Evolutionary conservation across 1,140 invertebrate genomes (phyloP), one percentile per base, ranked within the genome.

Genomic region (Ditylenchus dipsaci): DNA sequence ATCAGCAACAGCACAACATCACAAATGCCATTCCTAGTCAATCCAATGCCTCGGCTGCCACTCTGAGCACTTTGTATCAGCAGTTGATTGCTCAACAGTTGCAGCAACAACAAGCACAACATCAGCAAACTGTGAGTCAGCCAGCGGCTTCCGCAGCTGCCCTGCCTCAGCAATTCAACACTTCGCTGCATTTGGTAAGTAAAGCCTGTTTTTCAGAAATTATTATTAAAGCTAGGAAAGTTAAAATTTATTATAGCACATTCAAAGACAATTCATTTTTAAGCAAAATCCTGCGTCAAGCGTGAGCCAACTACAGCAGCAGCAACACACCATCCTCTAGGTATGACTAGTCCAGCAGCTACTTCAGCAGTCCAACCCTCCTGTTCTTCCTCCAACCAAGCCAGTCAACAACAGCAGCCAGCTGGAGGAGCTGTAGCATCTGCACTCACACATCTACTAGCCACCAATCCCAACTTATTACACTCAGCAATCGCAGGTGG

Each of bases 71-170:
- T 17, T 62, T 70, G 11, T 70, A 70, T 19, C 68, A 70, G 47
- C 68, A 70, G 21, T 47, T 75, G 42, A 0, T 73, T 26, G 58
- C 69, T 19, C 47, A 43, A 26, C 71, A 73, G 42, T 71, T 74
- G 26, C n/a, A 23, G 17, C 69, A 72, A 42, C 70, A 70, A 47
- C 71, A 72, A n/a, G n/a, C n/a, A 19, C 70, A 72, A 57, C 69
- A 68, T 27, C 67, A 64, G n/a, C 27, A 27, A 19, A 42, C 26
- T 30, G 42, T 30, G 19, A 23, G 19, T 43, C 63, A 17, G 57
- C 21, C 67, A 68, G 13, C 68, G 0, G 42, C 66, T 30, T 26
- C 67, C 7, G 67, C 49, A 17, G 68, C 68, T 49, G 63, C 49
- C 8, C 68, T 70, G 29, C 68, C 68, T 17, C 68, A 70, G 27